phyloP scores from a whole-genome alignment of 2,888 invertebrate genomes.

The Stenolophus ochropezus region DNA sequence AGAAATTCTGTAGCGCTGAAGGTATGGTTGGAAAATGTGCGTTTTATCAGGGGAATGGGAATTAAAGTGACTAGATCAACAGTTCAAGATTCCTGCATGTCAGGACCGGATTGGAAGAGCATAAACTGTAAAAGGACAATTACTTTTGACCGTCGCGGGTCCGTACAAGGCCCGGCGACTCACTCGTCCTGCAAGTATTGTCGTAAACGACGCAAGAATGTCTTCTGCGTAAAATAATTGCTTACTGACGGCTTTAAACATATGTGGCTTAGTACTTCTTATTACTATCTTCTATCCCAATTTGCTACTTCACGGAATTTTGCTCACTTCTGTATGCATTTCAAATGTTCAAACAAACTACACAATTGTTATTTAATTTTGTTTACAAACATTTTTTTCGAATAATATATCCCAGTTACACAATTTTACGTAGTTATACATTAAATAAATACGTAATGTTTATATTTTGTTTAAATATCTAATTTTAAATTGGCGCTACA shows the following conservation, averaged over 20 bases:
- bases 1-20: background rate
- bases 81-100: slow-evolving; percentile 11
- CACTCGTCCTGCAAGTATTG: slow-evolving; percentile 15
- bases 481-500: too few relatives aligned
- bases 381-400: too few relatives aligned
- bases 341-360: too few relatives aligned
- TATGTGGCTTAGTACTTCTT: slow-evolving; percentile 43
- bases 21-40: background rate
- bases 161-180: slow-evolving; percentile 10
- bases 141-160: slow-evolving; percentile 34
- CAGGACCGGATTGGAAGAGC: background rate
- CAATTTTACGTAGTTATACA: too few relatives aligned
- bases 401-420: too few relatives aligned
- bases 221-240: slow-evolving; percentile 56
- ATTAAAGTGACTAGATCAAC: background rate
- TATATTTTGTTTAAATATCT: too few relatives aligned
- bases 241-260: slow-evolving; percentile 49
- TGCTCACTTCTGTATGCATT: background rate
- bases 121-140: slow-evolving; percentile 38
- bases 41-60: background rate
- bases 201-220: slow-evolving; percentile 48
- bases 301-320: slow-evolving; percentile 41
- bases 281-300: slow-evolving; percentile 40
- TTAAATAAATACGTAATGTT: too few relatives aligned
- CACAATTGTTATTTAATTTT: too few relatives aligned